A percentile compares a stretch with the other conserved stretches of the same genome.
Conservation (phyloP, 1,140 invertebrate species). For the Telenomus remus region DNA sequence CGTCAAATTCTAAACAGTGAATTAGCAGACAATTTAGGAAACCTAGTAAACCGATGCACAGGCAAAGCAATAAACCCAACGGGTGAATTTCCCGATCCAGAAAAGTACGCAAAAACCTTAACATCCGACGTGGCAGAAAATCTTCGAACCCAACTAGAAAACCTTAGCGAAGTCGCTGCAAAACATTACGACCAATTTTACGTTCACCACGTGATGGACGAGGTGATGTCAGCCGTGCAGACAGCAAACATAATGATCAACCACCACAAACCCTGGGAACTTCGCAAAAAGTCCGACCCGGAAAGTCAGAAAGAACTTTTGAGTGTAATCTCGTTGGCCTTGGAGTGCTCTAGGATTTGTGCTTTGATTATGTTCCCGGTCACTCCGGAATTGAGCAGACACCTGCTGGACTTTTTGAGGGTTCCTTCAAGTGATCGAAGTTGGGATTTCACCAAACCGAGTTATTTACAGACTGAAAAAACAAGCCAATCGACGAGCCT, state of each 20-base stretch:
- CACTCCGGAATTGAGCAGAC: constrained; percentile 82
- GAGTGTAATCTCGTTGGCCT: constrained; percentile 85
- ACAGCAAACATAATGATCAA: constrained; percentile 91
- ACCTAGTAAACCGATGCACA: constrained; percentile 89
- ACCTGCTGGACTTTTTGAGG: constrained; percentile 82
- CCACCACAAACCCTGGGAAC: constrained; percentile 89
- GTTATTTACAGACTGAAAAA: constrained; percentile 41
- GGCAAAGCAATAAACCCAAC: constrained; percentile 86
- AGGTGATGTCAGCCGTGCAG: constrained; percentile 83
- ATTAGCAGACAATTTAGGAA: constrained; percentile 94
- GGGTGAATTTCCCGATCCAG: constrained; percentile 81
- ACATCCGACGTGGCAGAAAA: constrained; percentile 76
- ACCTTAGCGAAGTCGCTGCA: constrained; percentile 75
- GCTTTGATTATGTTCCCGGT: constrained; percentile 89
- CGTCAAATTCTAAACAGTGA: constrained; percentile 90
- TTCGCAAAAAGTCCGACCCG: constrained; percentile 78
- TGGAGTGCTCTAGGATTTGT: constrained; percentile 88
- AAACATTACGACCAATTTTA: constrained; percentile 85
- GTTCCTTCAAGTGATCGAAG: constrained; percentile 74
- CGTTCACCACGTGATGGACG: constrained; percentile 90
- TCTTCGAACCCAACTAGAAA: constrained; percentile 77
- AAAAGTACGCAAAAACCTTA: constrained; percentile 74
- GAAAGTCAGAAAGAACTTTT: constrained; percentile 78
- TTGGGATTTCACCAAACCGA: constrained; percentile 75
- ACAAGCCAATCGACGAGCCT: constrained; percentile 1